Percentiles rank a stretch among this genome's conserved stretches.
phyloP scores from a whole-genome alignment of 2,113 vertebrate genomes.

The Pristiophorus japonicus region DNA sequence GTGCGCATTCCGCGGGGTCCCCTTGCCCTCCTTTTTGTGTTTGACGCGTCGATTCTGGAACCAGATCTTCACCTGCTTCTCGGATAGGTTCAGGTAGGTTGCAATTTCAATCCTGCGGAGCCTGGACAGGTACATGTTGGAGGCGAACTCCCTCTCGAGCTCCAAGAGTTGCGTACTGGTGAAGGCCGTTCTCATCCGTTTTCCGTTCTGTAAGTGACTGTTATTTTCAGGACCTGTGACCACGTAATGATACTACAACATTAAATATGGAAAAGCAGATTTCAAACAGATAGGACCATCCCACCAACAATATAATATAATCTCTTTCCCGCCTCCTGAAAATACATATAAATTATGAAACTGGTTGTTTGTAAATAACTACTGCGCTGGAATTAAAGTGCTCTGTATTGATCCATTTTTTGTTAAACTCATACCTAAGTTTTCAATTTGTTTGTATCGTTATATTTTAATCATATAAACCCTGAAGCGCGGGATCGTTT shows the following conservation, averaged over 20 bases:
- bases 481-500: not conserved
- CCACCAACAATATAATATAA: not conserved
- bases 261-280: not conserved
- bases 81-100: conserved; percentile 90
- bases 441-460: not conserved
- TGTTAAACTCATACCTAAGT: not conserved
- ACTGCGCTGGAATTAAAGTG: not conserved
- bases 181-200: conserved; percentile 95
- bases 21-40: conserved; percentile 97
- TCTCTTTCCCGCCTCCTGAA: not conserved
- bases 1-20: conserved; percentile 74
- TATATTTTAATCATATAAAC: not conserved
- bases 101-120: conserved; percentile 94
- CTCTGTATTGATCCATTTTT: not conserved
- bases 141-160: conserved; percentile 91
- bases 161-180: conserved; percentile 96
- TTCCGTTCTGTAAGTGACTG: conserved; percentile 81
- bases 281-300: not conserved
- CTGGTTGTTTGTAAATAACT: too few relatives aligned
- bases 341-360: not conserved
- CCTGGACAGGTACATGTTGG: conserved; percentile 96
- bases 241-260: not conserved
- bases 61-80: conserved; percentile 99
- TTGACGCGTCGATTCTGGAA: conserved; percentile 97
- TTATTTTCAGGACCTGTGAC: conserved; percentile 68